phyloP scores from a whole-genome alignment of 2,888 invertebrate species.

The Hirtodrosophila cameraria region DNA sequence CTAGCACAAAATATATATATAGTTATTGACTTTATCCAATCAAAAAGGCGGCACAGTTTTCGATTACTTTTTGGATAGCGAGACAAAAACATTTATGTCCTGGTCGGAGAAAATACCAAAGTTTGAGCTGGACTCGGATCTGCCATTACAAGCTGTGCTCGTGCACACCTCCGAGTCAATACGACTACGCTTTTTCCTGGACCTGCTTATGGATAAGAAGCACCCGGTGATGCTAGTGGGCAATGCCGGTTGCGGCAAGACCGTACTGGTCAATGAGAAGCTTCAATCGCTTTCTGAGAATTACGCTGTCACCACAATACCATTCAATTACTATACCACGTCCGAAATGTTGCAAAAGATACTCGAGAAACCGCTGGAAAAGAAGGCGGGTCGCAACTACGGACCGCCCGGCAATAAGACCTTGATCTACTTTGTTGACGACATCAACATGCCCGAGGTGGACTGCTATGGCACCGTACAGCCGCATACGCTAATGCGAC shows the following conservation, averaged over 20 bases:
- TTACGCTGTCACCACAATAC: slow-evolving; percentile 95
- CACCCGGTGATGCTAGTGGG: slow-evolving; percentile 98
- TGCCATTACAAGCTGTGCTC: slow-evolving; percentile 95
- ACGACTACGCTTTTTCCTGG: slow-evolving; percentile 93
- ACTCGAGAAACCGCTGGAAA: slow-evolving; percentile 96
- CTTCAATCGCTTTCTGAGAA: slow-evolving; percentile 90
- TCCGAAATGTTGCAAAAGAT: slow-evolving; percentile 97
- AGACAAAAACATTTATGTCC: slow-evolving; percentile 93
- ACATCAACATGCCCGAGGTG: slow-evolving; percentile 99
- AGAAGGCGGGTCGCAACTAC: slow-evolving; percentile 97
- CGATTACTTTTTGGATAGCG: slow-evolving; percentile 96
- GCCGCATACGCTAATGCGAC: slow-evolving; percentile 97
- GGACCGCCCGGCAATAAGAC: slow-evolving; percentile 98
- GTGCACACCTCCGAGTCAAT: slow-evolving; percentile 98
- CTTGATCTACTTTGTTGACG: slow-evolving; percentile 97
- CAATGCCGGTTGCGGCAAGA: slow-evolving; percentile 96
- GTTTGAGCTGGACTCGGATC: slow-evolving; percentile 95
- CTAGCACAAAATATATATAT: too few species aligned
- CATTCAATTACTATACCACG: slow-evolving; percentile 98
- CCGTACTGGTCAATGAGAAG: slow-evolving; percentile 91
- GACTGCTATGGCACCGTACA: slow-evolving; percentile 96
- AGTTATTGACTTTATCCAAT: too few species aligned
- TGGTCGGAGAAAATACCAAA: slow-evolving; percentile 96
- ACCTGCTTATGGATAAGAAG: slow-evolving; percentile 93
- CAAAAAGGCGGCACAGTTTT: slow-evolving; percentile 93